phyloP scores from a whole-genome alignment of 1,140 invertebrate species.

The Tyrophagus putrescentiae region DNA sequence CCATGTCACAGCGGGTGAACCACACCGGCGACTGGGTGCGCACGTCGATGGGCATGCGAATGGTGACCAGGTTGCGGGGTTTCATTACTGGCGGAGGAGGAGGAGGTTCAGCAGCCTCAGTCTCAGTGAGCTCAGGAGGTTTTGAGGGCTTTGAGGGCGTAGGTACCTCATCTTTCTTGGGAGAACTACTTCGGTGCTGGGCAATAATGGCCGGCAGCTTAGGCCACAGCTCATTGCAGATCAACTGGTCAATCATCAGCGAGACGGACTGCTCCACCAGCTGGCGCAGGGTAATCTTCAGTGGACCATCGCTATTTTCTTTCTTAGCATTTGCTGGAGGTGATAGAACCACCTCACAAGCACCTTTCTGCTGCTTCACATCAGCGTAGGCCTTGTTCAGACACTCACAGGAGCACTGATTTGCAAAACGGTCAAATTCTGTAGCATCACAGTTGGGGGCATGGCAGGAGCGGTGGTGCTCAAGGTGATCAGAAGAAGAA shows the following conservation, averaged over 20 bases:
- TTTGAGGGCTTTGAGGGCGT: no score
- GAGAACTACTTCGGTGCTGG: no score
- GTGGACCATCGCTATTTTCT: neutral
- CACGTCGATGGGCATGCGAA: no score
- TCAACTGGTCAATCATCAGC: constrained; percentile 1
- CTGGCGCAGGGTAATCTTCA: constrained; percentile 1
- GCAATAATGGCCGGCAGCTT: neutral
- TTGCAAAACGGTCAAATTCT: neutral
- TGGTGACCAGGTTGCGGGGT: no score
- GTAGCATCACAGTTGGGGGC: neutral
- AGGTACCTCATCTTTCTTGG: no score
- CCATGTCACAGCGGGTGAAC: no score
- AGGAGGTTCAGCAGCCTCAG: no score
- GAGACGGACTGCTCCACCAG: constrained; percentile 1
- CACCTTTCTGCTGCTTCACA: neutral
- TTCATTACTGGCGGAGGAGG: no score
- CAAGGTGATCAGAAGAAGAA: no score
- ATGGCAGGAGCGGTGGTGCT: no score
- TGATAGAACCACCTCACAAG: neutral
- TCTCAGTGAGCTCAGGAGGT: no score
- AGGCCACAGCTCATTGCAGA: constrained; percentile 1
- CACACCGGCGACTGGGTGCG: no score
- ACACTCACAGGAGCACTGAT: neutral
- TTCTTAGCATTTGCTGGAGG: neutral
- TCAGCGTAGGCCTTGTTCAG: neutral